Base-by-base conservation (phyloP, 2,888 invertebrate genomes). In the Physocephala rufipes region DNA sequence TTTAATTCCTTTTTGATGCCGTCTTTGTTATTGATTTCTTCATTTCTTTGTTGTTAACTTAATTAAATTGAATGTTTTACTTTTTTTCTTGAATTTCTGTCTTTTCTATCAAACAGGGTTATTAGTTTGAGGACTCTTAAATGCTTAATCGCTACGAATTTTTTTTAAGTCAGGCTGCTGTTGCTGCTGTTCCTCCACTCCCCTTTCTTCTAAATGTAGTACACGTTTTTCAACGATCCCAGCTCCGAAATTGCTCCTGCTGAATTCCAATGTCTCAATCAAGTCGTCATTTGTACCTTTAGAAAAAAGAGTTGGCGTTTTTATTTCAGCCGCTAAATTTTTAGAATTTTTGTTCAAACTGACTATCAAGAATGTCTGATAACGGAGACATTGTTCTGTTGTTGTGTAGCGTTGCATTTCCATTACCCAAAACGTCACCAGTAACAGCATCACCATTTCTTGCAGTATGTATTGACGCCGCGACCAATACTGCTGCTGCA, bases 141-240 rank as follows among this genome's bases (percentile, higher is more conserved):
- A 24, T 43, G 59, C 67, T 82, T 82, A 86, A 79, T 85, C 85
- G 79, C 80, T 84, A 78, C 85, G 82, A 75, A 84, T 78, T 74
- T 86, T 86, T 78, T 86, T 86, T 21, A 80, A 74, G 75, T 85
- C 86, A 53, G 85, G 86, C 74, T 85, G 84, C 24, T 71, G 71
- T 47, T 66, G 68, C 13, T 85, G 84, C 24, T 71, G 71, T 47
- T 66, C 68, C 13, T 74, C 74, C 68, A 63, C 67, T 19, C 62
- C 73, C 16, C 69, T 71, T 45, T 70, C 19, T 70, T 78, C 78
- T 72, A 79, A 81, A 49, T 79, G 77, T 66, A 82, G 74, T 45
- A 79, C 77, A 28, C 82, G 78, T 73, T 82, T 82, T 62, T 81
- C 80, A 15, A 78, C 81, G 49, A 80, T n/a, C n/a, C n/a, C 77